Evolutionary conservation across 2,888 invertebrate genomes (phyloP), one percentile per base, ranked within the genome.

Genomic region (Amiota communis): DNA sequence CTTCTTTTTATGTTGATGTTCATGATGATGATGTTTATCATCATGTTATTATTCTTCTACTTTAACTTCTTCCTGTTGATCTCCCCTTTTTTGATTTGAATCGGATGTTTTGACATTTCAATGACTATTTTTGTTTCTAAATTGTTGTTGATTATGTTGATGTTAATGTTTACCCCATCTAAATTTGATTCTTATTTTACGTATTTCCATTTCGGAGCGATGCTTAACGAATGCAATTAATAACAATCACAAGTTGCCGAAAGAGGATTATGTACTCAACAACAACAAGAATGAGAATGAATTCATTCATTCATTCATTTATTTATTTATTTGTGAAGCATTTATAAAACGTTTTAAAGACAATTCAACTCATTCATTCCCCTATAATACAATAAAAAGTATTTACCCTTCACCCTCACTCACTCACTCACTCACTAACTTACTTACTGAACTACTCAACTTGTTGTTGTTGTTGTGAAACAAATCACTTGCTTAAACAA

Each of bases 161-260:
- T 23, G 49, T 17, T 49, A 23, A 65, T 48, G 12, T 51, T 68
- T 67, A 51, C 12, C 11, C 46, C 46, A 6, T n/a, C 13, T 17
- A 63, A 46, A 46, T 63, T 63, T 63, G 63, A 46, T 63, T 9
- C 17, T 15, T 17, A 15, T 59, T 11, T 20, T 59, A n/a, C n/a
- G n/a, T n/a, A 8, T 59, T n/a, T 17, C 48, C 65, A 49, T 20
- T 57, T 48, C 51, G 13, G 67, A 67, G 51, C 23, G 67, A 49
- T 53, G 46, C 12, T 23, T 53, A 12, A 53, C 53, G 17, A 2
- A 12, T 36, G 23, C n/a, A 68, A 83, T 83, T 83, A 82, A 84
- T 82, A 84, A 82, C 75, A 81, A 84, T 74, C 79, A 79, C 36
- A 69, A 76, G 74, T 75, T 75, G 79, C 71, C 74, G 83, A 82